Evolutionary conservation across 2,113 vertebrate genomes (phyloP).

Genomic region (Aleadryas rufinucha): DNA sequence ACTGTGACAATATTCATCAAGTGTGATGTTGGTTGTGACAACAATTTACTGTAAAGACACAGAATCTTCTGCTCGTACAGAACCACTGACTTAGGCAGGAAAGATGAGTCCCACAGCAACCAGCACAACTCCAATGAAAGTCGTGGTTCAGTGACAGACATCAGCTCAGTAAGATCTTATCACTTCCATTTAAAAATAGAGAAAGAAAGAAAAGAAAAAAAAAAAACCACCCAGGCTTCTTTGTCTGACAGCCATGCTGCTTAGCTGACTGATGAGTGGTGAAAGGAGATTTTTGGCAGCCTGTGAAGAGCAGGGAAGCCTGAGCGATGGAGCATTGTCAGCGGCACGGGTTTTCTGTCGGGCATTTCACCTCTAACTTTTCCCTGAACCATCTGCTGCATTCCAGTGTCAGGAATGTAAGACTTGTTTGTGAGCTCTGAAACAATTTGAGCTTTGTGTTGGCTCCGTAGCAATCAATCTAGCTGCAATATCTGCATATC

Average conservation of each 20-base stretch:
- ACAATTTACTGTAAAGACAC: neutral
- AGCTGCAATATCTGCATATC: neutral
- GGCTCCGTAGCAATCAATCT: neutral
- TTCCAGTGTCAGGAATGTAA: slow-evolving; percentile 35
- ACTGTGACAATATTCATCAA: neutral
- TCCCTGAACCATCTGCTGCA: slow-evolving; percentile 54
- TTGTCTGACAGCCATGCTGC: slow-evolving; percentile 3
- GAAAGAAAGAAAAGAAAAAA: neutral
- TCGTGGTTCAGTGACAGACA: rapidly evolving
- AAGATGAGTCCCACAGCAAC: neutral
- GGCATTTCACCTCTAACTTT: slow-evolving; percentile 36
- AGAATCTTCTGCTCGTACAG: neutral
- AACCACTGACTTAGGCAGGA: neutral
- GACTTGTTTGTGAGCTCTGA: slow-evolving; percentile 37
- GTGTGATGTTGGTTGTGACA: neutral
- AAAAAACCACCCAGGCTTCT: neutral
- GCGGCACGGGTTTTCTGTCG: neutral
- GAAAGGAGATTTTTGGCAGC: slow-evolving; percentile 22
- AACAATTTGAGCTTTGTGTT: slow-evolving; percentile 49
- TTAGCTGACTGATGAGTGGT: neutral
- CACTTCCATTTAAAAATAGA: neutral
- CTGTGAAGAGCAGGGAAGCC: slow-evolving; percentile 1
- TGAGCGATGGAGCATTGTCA: neutral
- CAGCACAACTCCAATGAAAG: neutral
- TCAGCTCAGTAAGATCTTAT: neutral